Conservation (phyloP, 1,140 invertebrate species). For the Proales similis region DNA sequence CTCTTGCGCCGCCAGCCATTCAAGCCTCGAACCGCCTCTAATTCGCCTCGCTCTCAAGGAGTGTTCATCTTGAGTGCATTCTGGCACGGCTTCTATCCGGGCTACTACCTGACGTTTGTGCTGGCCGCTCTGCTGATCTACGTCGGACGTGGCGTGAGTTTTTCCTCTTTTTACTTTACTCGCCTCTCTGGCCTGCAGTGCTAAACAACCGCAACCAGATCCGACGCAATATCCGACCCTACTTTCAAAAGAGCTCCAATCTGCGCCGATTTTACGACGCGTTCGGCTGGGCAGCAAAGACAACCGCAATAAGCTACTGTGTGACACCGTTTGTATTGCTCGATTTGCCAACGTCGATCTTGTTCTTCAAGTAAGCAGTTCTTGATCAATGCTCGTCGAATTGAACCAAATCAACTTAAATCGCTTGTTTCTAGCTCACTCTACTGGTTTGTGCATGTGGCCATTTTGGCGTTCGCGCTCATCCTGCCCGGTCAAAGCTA, state of each 20-base stretch:
- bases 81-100: conserved; percentile 94
- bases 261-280: conserved; percentile 67
- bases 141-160: conserved; percentile 60
- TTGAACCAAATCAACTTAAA: neutral
- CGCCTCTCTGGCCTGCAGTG: no score
- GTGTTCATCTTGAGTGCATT: conserved; percentile 81
- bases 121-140: conserved; percentile 63
- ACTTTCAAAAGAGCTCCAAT: conserved; percentile 62
- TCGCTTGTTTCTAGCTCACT: conserved; percentile 35
- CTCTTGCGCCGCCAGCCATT: no score
- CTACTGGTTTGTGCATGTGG: conserved; percentile 32
- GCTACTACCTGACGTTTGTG: conserved; percentile 90
- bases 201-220: no score
- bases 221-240: conserved; percentile 65
- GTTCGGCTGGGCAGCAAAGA: conserved; percentile 66
- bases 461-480: conserved; percentile 5
- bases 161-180: no score
- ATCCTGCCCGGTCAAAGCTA: conserved; percentile 15
- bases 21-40: no score
- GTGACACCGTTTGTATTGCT: conserved; percentile 78
- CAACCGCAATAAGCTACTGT: conserved; percentile 70
- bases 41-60: no score
- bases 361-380: conserved; percentile 24
- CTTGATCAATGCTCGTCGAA: neutral
- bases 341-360: conserved; percentile 57